Conservation (phyloP, 2,113 vertebrate species). For the Verasper variegatus region DNA sequence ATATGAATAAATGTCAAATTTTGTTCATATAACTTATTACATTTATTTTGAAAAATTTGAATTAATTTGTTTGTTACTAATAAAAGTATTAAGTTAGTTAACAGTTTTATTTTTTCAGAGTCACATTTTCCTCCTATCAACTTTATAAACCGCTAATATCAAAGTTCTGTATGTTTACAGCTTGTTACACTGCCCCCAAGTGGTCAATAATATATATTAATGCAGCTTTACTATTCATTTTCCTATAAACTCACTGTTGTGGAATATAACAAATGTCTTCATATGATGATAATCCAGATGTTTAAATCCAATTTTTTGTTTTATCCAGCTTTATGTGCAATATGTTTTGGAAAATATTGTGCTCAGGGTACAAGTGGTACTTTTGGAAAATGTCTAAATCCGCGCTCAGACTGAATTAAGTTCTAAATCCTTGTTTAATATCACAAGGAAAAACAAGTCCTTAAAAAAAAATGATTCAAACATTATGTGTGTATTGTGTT, state of each 20-base stretch:
- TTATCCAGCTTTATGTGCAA: not conserved
- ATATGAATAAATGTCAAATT: not conserved
- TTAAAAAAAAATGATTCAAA: not conserved
- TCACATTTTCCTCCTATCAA: too few relatives aligned
- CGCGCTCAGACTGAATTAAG: not conserved
- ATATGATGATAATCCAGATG: not conserved
- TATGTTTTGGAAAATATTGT: not conserved
- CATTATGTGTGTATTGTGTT: slow-evolving; percentile 4
- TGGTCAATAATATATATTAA: not conserved
- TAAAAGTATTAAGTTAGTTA: not conserved
- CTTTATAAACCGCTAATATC: not conserved
- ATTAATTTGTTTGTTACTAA: not conserved
- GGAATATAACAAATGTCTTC: not conserved
- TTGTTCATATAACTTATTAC: not conserved
- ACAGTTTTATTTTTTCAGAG: not conserved
- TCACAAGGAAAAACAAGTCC: not conserved
- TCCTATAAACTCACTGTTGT: not conserved
- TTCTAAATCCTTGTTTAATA: not conserved
- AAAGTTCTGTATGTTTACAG: not conserved
- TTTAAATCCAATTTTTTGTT: not conserved
- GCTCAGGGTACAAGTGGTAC: not conserved
- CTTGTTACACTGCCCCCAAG: not conserved
- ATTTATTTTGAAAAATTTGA: not conserved
- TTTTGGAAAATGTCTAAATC: slow-evolving; percentile 2
- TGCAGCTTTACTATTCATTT: not conserved